Base-by-base conservation (phyloP, 2,888 invertebrate genomes). In the Sphaeridia pumilis region DNA sequence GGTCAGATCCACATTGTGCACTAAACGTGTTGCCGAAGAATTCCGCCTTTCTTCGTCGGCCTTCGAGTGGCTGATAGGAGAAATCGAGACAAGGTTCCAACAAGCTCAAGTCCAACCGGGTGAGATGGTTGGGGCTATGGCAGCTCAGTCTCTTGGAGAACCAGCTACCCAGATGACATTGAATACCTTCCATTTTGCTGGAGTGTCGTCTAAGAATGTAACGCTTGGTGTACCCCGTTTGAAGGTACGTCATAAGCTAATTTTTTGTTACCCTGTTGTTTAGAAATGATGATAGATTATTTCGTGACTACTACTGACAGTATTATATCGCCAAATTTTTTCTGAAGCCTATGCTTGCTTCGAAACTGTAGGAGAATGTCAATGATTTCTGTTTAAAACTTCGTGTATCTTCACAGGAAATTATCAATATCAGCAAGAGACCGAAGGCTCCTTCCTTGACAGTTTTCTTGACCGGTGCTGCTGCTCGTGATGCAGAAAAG, bases 121-220 rank as follows among this genome's bases (percentile, higher is more conserved):
- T 52, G 98, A 99, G 74, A 98, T 99, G 98, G 97, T 98, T 1
- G 98, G 98, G n/a, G 95, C 98, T 0, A 73, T 99, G 61, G 98
- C 98, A 46, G 98, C 98, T 2, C 98, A 99, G 73, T 93, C 93
- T 60, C 81, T 99, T 25, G 98, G 98, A 67, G 98, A 99, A 70
- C 98, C 98, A 10, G 98, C 98, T 66, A 99, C 98, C 57, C 94
- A 98, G 78, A 95, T 95, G 94, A 95, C 95, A 71, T 75, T 98
- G 70, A 98, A 99, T 74, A 99, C 98, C 78, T 99, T 99, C 85
- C 98, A 99, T 78, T 98, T 95, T 74, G 98, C 98, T 74, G 98
- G 98, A 79, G 98, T 98, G 67, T 98, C 97, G 0, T 97, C 97
- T 50, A 98, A 98, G 75, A 99, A 99, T 78, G 97, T 99, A 78